phyloP scores from a whole-genome alignment of 2,113 vertebrate genomes.

The Trichechus manatus region DNA sequence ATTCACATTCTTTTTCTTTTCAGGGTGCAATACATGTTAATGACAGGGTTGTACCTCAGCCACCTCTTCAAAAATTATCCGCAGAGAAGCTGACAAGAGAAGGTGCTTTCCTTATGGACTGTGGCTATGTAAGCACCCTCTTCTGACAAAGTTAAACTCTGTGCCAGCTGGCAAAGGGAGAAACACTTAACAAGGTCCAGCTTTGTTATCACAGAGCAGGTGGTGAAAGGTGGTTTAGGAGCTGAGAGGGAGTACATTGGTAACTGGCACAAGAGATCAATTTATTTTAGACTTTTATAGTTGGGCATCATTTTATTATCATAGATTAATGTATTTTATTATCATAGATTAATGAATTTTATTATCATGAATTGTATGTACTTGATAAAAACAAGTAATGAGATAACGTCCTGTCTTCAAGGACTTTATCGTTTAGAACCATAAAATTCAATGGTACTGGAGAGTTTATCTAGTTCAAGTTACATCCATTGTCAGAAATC shows the following conservation, averaged over 20 bases:
- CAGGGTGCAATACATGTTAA: conserved; percentile 95
- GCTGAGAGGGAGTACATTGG: neutral
- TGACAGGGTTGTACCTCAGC: conserved; percentile 94
- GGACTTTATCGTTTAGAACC: neutral
- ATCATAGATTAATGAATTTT: neutral
- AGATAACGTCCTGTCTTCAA: neutral
- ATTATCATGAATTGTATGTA: neutral
- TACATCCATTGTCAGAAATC: neutral
- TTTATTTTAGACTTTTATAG: neutral
- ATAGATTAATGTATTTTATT: neutral
- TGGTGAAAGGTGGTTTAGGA: neutral
- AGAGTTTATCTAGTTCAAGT: neutral
- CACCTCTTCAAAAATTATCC: conserved; percentile 94
- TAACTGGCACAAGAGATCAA: neutral
- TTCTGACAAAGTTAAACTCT: neutral
- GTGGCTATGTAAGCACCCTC: conserved; percentile 91
- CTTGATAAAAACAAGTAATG: neutral
- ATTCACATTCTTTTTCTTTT: conserved; percentile 62
- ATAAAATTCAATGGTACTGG: conserved; percentile 8
- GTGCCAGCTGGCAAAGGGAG: neutral
- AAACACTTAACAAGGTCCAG: neutral
- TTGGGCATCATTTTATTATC: neutral
- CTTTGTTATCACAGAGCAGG: neutral
- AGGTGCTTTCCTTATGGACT: conserved; percentile 97
- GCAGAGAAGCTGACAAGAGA: conserved; percentile 95